phyloP scores from a whole-genome alignment of 2,113 vertebrate genomes.

The Andinoacara biseriatus region DNA sequence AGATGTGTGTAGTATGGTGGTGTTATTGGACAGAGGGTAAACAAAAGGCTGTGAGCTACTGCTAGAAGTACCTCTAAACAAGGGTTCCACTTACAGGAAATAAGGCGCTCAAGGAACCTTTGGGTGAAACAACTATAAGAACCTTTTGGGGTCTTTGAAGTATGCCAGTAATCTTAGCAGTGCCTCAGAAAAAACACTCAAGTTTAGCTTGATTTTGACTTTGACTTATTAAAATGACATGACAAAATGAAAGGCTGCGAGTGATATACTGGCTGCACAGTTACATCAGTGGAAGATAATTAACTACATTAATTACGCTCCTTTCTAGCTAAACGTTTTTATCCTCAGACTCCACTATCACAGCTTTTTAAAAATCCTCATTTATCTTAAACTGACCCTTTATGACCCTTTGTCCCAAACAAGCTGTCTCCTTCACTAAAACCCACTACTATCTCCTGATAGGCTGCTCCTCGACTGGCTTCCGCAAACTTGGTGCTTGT shows the following conservation, averaged over 20 bases:
- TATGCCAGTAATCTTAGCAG: background rate
- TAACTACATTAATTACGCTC: too few relatives aligned
- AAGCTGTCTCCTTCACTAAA: background rate
- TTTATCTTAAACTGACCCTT: rapidly evolving
- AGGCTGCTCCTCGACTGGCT: background rate
- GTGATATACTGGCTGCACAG: background rate
- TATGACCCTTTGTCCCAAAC: background rate
- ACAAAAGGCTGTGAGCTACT: too few relatives aligned
- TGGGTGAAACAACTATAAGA: too few relatives aligned
- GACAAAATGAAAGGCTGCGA: too few relatives aligned
- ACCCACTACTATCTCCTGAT: background rate
- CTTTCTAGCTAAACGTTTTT: too few relatives aligned
- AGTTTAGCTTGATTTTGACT: background rate
- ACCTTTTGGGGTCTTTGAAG: too few relatives aligned
- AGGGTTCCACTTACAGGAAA: background rate
- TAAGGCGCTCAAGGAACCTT: background rate
- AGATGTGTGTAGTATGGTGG: too few relatives aligned
- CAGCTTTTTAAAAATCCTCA: background rate
- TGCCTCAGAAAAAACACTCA: background rate
- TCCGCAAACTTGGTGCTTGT: background rate
- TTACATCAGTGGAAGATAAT: too few relatives aligned
- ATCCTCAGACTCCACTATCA: too few relatives aligned
- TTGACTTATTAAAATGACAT: too few relatives aligned
- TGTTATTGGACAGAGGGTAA: too few relatives aligned
- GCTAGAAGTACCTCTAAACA: background rate